phyloP scores from a whole-genome alignment of 2,888 invertebrate genomes.

The Drosophila suboccidentalis region DNA sequence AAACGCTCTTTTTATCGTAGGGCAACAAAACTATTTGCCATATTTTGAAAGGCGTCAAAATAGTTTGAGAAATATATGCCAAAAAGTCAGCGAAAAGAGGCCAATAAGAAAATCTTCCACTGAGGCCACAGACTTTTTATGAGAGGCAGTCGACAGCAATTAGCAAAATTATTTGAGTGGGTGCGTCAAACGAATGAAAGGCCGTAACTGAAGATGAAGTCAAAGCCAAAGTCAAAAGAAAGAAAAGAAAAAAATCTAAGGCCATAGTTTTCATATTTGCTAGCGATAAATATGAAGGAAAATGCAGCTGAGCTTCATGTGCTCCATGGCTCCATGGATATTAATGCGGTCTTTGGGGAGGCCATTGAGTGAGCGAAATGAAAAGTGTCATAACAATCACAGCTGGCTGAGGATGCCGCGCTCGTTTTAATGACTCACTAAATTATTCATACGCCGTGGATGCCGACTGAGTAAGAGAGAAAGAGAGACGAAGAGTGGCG shows the following conservation, averaged over 20 bases:
- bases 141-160: conserved; percentile 52
- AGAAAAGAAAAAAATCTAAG: conserved; percentile 1
- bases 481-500: neutral
- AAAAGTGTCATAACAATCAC: conserved; percentile 79
- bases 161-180: conserved; percentile 56
- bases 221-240: conserved; percentile 13
- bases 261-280: conserved; percentile 44
- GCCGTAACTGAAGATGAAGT: conserved; percentile 1
- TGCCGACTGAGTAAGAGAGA: conserved; percentile 41
- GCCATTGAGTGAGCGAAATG: conserved; percentile 68
- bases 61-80: conserved; percentile 10
- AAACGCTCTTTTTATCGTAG: neutral
- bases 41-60: conserved; percentile 7
- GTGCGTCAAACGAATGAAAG: conserved; percentile 27
- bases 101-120: conserved; percentile 3
- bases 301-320: conserved; percentile 16
- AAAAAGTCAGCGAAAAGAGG: conserved; percentile 10
- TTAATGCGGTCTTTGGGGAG: conserved; percentile 49
- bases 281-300: conserved; percentile 20
- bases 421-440: conserved; percentile 78
- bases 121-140: neutral
- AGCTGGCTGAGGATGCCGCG: conserved; percentile 58
- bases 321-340: conserved; percentile 20
- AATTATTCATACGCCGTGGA: conserved; percentile 80
- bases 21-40: conserved; percentile 1